A percentile compares a stretch with the other conserved stretches of the same genome.
Conservation (phyloP, 2,113 vertebrate species). For the Hylia prasina region DNA sequence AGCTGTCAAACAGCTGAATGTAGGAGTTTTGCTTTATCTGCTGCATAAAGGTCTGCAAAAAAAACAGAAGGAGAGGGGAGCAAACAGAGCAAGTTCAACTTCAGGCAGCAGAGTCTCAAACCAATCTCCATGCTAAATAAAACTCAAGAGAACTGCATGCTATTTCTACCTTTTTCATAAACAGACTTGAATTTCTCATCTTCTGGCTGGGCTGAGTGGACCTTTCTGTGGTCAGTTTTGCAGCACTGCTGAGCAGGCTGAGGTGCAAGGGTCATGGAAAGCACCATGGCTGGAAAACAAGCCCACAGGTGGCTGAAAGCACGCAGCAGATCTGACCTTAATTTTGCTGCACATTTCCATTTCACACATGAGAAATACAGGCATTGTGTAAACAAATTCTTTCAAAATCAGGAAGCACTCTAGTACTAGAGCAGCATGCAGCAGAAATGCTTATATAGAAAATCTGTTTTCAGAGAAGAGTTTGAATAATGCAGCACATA, state of each 20-base stretch:
- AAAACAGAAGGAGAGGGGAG: neutral
- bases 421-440: neutral
- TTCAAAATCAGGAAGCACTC: neutral
- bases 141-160: neutral
- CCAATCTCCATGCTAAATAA: neutral
- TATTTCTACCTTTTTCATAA: constrained; percentile 15
- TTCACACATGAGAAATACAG: neutral
- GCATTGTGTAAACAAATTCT: neutral
- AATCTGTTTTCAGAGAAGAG: neutral
- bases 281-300: neutral
- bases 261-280: neutral
- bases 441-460: neutral
- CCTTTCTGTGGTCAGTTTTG: neutral
- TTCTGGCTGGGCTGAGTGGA: neutral
- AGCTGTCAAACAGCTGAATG: neutral
- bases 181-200: neutral
- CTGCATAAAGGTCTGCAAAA: neutral
- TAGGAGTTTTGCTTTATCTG: neutral
- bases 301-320: neutral
- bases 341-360: neutral
- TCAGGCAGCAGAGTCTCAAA: neutral
- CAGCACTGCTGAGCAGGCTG: neutral
- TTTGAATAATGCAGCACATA: neutral
- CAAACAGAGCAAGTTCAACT: neutral
- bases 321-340: neutral